These are phyloP conservation scores for Lasioglossum leucozonium DNA, from an alignment of 2,888 invertebrate genomes.

Conservation along the genomic window DNA sequence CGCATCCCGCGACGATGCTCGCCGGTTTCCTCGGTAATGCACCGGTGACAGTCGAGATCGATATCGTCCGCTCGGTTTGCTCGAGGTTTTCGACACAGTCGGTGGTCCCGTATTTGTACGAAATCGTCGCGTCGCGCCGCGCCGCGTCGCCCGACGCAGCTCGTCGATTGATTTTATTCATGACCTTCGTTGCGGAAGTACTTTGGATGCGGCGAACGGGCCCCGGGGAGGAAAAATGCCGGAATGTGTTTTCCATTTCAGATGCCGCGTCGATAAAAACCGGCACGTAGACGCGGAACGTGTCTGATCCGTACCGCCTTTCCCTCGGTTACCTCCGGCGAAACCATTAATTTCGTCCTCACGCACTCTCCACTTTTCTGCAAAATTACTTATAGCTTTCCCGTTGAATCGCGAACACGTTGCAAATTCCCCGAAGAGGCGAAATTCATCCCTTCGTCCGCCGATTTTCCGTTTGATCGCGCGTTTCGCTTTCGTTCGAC, in stretches of 20 bases:
- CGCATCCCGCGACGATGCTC: not conserved
- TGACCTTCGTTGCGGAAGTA: slow-evolving; percentile 48
- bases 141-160: slow-evolving; percentile 6
- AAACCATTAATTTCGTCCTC: not conserved
- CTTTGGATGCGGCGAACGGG: slow-evolving; percentile 48
- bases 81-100: not conserved
- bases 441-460: not conserved
- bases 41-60: not conserved
- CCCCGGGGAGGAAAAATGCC: slow-evolving; percentile 36
- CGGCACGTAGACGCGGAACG: slow-evolving; percentile 30
- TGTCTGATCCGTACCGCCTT: not conserved
- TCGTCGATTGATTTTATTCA: slow-evolving; percentile 52
- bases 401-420: not conserved
- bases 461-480: not conserved
- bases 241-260: slow-evolving; percentile 55
- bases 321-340: not conserved
- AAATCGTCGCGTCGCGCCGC: slow-evolving; percentile 22
- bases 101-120: slow-evolving; percentile 15
- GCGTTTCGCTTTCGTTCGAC: too few relatives aligned
- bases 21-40: not conserved
- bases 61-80: slow-evolving; percentile 12
- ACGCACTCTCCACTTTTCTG: not conserved
- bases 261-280: slow-evolving; percentile 44
- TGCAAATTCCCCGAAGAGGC: not conserved
- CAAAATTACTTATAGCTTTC: not conserved